phyloP scores from a whole-genome alignment of 53 echinoderm and acorn worm species.

The Astropecten irregularis region DNA sequence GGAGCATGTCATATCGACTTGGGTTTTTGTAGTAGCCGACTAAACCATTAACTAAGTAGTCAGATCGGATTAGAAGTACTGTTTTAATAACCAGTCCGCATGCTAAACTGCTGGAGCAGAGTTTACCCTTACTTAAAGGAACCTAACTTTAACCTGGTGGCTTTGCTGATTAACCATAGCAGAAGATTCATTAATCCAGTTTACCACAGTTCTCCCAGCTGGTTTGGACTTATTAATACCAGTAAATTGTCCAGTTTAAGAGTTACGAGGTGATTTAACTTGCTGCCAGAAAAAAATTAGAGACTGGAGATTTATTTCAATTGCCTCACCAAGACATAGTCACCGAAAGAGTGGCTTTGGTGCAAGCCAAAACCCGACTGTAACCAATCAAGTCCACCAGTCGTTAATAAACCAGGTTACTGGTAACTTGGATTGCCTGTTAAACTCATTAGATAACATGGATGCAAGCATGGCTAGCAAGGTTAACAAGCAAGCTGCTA shows the following conservation, averaged over 20 bases:
- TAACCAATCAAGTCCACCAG: constrained; percentile 13
- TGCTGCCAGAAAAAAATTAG: neutral
- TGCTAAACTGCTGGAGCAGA: constrained; percentile 41
- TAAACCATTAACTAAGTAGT: constrained; percentile 35
- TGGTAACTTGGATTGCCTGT: constrained; percentile 3
- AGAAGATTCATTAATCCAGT: constrained; percentile 16
- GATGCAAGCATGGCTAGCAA: constrained; percentile 39
- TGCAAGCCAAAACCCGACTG: neutral
- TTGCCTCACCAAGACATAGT: no score
- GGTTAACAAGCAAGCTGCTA: constrained; percentile 43
- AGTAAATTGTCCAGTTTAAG: no score
- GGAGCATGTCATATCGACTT: neutral
- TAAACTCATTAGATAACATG: neutral
- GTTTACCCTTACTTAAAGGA: constrained; percentile 7
- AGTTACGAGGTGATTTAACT: neutral
- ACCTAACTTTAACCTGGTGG: neutral
- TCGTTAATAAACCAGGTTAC: neutral
- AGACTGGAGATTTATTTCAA: neutral
- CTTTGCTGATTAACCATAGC: constrained; percentile 41
- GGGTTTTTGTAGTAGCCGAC: no score
- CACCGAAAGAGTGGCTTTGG: no score
- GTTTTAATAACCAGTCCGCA: constrained; percentile 10
- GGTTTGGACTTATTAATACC: neutral
- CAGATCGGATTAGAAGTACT: neutral
- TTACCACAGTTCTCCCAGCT: constrained; percentile 5